These are phyloP conservation scores for Phalacrocorax pelagicus DNA, from an alignment of 2,113 vertebrate genomes.

Conservation along the genomic window DNA sequence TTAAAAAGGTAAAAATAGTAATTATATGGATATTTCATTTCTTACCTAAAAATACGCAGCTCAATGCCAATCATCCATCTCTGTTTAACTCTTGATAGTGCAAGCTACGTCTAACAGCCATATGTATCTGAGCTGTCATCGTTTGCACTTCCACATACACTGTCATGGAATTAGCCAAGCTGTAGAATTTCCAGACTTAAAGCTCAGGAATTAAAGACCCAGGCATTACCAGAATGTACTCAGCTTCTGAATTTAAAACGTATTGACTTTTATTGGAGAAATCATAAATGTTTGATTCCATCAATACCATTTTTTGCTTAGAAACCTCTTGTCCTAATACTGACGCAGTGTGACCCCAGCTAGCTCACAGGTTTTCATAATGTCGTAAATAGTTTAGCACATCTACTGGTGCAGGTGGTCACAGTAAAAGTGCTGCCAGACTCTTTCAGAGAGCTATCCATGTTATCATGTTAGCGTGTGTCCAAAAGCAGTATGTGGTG, in stretches of 20 bases:
- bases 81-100: neutral
- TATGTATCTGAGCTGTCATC: neutral
- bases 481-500: neutral
- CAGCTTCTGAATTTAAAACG: neutral
- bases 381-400: neutral
- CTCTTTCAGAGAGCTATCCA: neutral
- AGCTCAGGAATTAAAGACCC: neutral
- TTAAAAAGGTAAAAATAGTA: neutral
- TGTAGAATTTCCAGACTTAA: neutral
- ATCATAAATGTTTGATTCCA: neutral
- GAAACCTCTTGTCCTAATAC: neutral
- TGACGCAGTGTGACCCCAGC: neutral
- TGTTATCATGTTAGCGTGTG: neutral
- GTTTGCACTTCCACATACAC: neutral
- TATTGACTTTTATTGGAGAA: neutral
- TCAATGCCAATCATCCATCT: neutral
- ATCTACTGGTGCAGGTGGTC: neutral
- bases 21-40: neutral
- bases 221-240: neutral
- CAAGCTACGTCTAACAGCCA: neutral
- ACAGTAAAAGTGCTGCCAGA: neutral
- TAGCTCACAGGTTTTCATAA: neutral
- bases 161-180: neutral
- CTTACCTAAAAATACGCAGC: neutral
- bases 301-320: neutral